These are phyloP conservation scores for Achlya flavicornis DNA, from an alignment of 2,888 invertebrate genomes.

Conservation along the genomic window DNA sequence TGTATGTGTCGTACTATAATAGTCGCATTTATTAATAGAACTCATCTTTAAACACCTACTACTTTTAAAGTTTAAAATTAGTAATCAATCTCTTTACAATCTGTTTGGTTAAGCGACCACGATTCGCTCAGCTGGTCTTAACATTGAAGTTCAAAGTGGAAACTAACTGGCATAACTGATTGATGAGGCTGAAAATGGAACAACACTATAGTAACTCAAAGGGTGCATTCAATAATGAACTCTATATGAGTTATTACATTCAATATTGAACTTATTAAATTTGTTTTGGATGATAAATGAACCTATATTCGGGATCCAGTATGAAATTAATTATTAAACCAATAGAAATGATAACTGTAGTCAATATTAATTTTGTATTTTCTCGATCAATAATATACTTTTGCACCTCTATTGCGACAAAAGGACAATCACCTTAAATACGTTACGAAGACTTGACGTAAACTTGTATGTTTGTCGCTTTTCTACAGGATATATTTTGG, in stretches of 20 bases:
- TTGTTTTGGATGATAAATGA: background rate
- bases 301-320: background rate
- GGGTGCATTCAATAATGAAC: background rate
- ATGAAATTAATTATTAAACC: background rate
- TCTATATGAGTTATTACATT: background rate
- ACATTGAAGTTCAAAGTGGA: background rate
- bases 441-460: too few relatives aligned
- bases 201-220: background rate
- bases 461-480: too few relatives aligned
- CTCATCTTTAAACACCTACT: background rate
- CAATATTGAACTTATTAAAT: background rate
- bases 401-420: too few relatives aligned
- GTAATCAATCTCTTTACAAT: background rate
- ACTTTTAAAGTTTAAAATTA: background rate
- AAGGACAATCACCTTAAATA: too few relatives aligned
- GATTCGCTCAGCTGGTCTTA: slow-evolving; percentile 1
- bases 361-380: too few relatives aligned
- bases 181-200: background rate
- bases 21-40: background rate
- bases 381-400: too few relatives aligned
- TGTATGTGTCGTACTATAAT: too few relatives aligned
- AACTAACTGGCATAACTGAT: background rate
- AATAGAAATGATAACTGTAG: too few relatives aligned
- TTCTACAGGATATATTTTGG: too few relatives aligned
- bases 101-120: background rate